Evolutionary conservation across 2,113 vertebrate genomes (phyloP).

Genomic region (Colaptes auratus): DNA sequence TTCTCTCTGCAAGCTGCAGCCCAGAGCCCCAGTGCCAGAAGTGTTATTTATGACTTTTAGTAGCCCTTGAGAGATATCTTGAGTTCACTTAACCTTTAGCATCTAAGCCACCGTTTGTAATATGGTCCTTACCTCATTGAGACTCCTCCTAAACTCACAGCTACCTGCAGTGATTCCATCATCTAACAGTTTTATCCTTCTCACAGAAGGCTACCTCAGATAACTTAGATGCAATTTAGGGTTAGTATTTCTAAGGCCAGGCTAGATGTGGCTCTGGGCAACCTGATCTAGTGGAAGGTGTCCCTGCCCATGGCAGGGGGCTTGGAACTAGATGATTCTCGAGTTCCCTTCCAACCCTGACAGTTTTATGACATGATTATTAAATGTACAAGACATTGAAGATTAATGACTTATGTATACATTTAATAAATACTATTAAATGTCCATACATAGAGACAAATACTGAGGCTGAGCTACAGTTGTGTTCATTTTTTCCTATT

Average conservation of each 20-base stretch:
- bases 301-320: too few relatives aligned
- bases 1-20: neutral
- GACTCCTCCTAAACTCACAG: neutral
- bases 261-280: too few relatives aligned
- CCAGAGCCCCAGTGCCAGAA: neutral
- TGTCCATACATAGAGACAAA: neutral
- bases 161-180: neutral
- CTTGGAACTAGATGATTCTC: too few relatives aligned
- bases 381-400: too few relatives aligned
- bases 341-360: too few relatives aligned
- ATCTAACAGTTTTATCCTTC: neutral
- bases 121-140: neutral
- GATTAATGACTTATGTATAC: too few relatives aligned
- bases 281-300: too few relatives aligned
- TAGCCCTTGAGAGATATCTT: neutral
- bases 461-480: neutral
- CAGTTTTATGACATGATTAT: too few relatives aligned
- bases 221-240: neutral
- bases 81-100: neutral
- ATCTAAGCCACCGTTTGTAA: accelerated
- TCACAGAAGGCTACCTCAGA: neutral
- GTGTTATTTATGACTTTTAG: neutral
- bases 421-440: neutral
- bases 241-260: too few relatives aligned
- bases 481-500: neutral